Evolutionary conservation across 2,113 vertebrate genomes (phyloP).

Genomic region (Narcine bancroftii): DNA sequence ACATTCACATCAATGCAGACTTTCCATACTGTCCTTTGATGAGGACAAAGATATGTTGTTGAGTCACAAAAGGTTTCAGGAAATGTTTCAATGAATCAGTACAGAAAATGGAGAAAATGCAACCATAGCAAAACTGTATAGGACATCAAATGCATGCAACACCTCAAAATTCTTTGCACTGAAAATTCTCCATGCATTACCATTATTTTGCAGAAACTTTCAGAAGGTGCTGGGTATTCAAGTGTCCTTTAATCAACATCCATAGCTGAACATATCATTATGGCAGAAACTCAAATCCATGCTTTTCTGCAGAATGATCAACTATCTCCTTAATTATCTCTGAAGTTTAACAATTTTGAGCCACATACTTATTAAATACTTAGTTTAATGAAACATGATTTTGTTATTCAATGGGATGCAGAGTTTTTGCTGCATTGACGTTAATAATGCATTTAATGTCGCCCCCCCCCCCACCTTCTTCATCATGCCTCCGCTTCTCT

Average conservation of each 20-base stretch:
- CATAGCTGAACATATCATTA: neutral
- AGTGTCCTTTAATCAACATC: neutral
- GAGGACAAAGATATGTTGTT: neutral
- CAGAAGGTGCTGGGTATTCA: neutral
- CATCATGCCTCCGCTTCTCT: too few species aligned
- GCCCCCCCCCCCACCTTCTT: neutral
- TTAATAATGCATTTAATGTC: neutral
- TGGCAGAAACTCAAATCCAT: neutral
- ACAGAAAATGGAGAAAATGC: neutral
- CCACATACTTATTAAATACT: neutral
- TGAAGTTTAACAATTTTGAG: neutral
- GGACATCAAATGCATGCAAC: neutral
- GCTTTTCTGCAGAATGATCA: neutral
- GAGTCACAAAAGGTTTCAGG: neutral
- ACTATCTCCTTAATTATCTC: neutral
- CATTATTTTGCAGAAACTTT: neutral
- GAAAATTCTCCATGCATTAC: neutral
- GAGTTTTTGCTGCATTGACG: too few species aligned
- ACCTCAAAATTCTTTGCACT: neutral
- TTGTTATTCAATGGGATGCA: neutral
- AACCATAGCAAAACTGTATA: neutral
- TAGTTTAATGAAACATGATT: too few species aligned
- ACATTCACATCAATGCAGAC: too few species aligned
- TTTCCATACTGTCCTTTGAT: neutral
- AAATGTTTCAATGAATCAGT: neutral